phyloP scores from a whole-genome alignment of 2,888 invertebrate species.

The Eupeodes latifasciatus region DNA sequence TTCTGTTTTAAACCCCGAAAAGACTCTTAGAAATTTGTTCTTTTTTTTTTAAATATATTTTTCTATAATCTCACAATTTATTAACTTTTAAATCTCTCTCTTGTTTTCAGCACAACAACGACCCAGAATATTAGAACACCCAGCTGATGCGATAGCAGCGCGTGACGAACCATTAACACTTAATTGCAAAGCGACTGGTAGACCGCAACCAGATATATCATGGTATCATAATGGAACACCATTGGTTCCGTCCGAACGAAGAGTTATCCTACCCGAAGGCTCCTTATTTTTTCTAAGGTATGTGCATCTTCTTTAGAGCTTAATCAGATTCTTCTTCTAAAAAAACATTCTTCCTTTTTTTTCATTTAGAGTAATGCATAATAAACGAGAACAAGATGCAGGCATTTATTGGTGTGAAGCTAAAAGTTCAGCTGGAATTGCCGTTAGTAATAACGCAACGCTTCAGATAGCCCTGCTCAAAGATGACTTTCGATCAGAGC shows the following conservation, averaged over 20 bases:
- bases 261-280: slow-evolving; percentile 79
- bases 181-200: slow-evolving; percentile 79
- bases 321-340: background rate
- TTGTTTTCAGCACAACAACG: slow-evolving; percentile 78
- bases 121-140: slow-evolving; percentile 79
- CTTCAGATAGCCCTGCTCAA: slow-evolving; percentile 88
- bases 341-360: background rate
- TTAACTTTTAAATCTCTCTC: background rate
- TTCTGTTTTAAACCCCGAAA: too few species aligned
- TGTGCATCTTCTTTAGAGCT: background rate
- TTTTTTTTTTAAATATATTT: too few species aligned
- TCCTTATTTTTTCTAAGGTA: slow-evolving; percentile 79
- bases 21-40: too few species aligned
- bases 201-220: slow-evolving; percentile 78
- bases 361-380: slow-evolving; percentile 85
- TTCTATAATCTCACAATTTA: too few species aligned
- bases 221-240: slow-evolving; percentile 80
- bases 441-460: slow-evolving; percentile 90
- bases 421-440: slow-evolving; percentile 89
- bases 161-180: slow-evolving; percentile 79
- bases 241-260: slow-evolving; percentile 78
- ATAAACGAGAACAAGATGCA: slow-evolving; percentile 90
- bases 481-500: slow-evolving; percentile 79
- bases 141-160: slow-evolving; percentile 79
- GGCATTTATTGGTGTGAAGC: slow-evolving; percentile 94